Conservation (phyloP, 92 coral and sea anemone species). For the Palythoa grandiflora region DNA sequence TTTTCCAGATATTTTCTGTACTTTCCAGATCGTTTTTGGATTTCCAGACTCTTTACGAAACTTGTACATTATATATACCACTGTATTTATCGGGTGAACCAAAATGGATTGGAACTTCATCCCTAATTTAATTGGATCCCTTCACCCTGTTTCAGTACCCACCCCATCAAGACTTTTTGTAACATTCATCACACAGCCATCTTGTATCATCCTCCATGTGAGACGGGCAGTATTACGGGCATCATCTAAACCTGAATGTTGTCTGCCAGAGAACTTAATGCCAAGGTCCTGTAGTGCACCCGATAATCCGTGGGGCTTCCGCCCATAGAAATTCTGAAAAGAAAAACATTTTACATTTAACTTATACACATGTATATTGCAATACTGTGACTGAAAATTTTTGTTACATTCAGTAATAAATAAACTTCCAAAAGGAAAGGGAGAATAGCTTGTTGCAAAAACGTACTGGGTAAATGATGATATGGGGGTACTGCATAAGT, state of each 20-base stretch:
- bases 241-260: conserved; percentile 89
- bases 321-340: conserved; percentile 76
- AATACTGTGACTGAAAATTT: too few relatives aligned
- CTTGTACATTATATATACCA: background rate
- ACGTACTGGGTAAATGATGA: too few relatives aligned
- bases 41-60: too few relatives aligned
- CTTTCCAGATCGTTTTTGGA: too few relatives aligned
- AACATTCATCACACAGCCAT: conserved; percentile 83
- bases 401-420: too few relatives aligned
- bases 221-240: conserved; percentile 87
- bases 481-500: too few relatives aligned
- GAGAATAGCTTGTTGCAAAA: too few relatives aligned
- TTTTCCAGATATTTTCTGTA: too few relatives aligned
- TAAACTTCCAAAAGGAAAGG: too few relatives aligned
- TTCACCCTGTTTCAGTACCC: conserved; percentile 55
- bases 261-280: conserved; percentile 77
- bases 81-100: background rate
- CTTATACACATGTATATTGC: background rate
- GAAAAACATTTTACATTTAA: background rate
- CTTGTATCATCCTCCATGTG: conserved; percentile 86
- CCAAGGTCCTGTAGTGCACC: conserved; percentile 87
- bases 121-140: background rate
- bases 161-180: conserved; percentile 87
- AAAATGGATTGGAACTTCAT: background rate
- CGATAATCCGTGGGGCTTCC: conserved; percentile 84